phyloP scores from a whole-genome alignment of 2,888 invertebrate species.

The Plebejus argus region DNA sequence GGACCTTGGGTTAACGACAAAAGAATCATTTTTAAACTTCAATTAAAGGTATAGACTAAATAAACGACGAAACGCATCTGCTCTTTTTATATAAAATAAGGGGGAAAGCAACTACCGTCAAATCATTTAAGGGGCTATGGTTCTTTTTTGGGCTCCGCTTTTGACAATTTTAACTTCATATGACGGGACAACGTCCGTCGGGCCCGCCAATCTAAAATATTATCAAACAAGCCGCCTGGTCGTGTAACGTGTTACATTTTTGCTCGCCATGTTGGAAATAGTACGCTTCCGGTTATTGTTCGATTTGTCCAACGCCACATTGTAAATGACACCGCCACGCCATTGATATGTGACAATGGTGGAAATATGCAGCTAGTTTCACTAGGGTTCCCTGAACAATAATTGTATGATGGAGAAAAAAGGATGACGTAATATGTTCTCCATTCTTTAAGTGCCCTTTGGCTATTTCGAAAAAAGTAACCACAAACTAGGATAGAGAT shows the following conservation, averaged over 20 bases:
- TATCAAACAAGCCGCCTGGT: slow-evolving; percentile 7
- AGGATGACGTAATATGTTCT: neutral
- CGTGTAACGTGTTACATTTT: neutral
- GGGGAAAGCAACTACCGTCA: too few species aligned
- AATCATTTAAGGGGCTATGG: too few species aligned
- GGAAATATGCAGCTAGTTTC: neutral
- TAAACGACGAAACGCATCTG: neutral
- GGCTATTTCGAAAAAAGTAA: too few species aligned
- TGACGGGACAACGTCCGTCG: too few species aligned
- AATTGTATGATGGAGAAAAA: neutral
- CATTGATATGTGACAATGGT: neutral
- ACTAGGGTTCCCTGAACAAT: neutral
- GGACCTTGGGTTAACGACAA: neutral
- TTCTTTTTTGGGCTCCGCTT: too few species aligned
- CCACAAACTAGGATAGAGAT: too few species aligned
- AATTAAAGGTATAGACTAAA: neutral
- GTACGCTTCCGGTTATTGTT: slow-evolving; percentile 26
- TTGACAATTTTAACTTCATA: too few species aligned
- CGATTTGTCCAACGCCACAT: neutral
- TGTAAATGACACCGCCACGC: neutral
- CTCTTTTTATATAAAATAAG: too few species aligned
- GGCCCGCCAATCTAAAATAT: neutral
- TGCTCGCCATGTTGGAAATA: slow-evolving; percentile 15
- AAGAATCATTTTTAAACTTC: neutral
- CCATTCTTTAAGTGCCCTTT: neutral